These are phyloP conservation scores for Drosophila jambulina DNA, from an alignment of 1,140 invertebrate genomes.

Conservation along the genomic window DNA sequence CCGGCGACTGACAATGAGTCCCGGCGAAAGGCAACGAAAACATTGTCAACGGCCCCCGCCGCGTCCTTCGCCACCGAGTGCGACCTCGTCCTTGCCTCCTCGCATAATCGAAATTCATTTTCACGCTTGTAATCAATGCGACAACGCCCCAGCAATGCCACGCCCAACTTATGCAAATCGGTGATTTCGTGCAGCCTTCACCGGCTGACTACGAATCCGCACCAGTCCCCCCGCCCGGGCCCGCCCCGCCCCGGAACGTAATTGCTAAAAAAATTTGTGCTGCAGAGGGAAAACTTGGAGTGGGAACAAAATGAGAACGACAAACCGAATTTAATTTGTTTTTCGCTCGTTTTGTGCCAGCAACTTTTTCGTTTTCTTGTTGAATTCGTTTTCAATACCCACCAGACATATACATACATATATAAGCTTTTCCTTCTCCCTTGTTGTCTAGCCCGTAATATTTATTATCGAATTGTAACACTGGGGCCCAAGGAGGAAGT, in stretches of 20 bases:
- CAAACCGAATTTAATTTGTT: constrained; percentile 81
- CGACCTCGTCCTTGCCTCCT: constrained; percentile 30
- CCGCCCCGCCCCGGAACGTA: constrained; percentile 32
- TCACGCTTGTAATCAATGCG: constrained; percentile 78
- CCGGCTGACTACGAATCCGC: neutral
- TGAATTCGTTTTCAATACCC: constrained; percentile 54
- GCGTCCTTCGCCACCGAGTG: constrained; percentile 6
- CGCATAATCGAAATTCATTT: constrained; percentile 78
- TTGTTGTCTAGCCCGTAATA: constrained; percentile 81
- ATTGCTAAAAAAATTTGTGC: constrained; percentile 71
- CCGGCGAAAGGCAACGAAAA: constrained; percentile 37
- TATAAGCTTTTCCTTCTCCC: constrained; percentile 39
- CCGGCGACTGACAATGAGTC: constrained; percentile 51
- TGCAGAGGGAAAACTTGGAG: constrained; percentile 46
- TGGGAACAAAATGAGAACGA: constrained; percentile 64
- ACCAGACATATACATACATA: constrained; percentile 21
- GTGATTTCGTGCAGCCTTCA: constrained; percentile 42
- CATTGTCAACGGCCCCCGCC: constrained; percentile 19
- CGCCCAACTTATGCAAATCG: constrained; percentile 74
- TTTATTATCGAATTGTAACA: constrained; percentile 79
- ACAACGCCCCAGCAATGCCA: constrained; percentile 38
- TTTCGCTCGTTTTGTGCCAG: constrained; percentile 70
- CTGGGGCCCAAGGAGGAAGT: constrained; percentile 12
- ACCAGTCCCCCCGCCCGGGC: neutral
- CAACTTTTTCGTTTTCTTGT: constrained; percentile 68